These are phyloP conservation scores for Anneissia japonica DNA, from an alignment of 35 echinoderm and acorn worm species.

Conservation along the genomic window DNA sequence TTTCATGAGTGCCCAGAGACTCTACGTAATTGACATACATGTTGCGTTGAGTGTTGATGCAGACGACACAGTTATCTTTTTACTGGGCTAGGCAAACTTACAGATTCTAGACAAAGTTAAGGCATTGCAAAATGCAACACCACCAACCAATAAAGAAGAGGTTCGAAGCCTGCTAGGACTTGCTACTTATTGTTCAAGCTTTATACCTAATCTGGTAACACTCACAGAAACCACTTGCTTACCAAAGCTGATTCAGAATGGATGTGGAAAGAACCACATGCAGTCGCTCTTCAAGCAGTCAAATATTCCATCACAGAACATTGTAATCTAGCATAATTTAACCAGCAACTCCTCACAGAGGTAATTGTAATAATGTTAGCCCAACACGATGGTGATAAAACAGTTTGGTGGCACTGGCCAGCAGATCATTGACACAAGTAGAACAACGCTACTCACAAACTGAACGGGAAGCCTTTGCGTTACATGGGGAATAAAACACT, in stretches of 20 bases:
- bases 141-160: neutral
- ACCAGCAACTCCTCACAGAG: conserved; percentile 26
- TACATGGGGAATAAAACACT: conserved; percentile 21
- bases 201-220: too few species aligned
- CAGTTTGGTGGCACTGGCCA: too few species aligned
- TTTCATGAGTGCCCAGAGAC: neutral
- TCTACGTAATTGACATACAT: neutral
- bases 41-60: too few species aligned
- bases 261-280: too few species aligned
- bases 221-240: too few species aligned
- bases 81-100: conserved; percentile 42
- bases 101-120: conserved; percentile 10
- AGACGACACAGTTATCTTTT: conserved; percentile 5
- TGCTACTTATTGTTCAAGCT: neutral
- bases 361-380: conserved; percentile 34
- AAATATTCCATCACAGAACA: neutral
- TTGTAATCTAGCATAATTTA: conserved; percentile 57
- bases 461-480: conserved; percentile 49
- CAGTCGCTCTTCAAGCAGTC: neutral
- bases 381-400: too few species aligned
- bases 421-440: conserved; percentile 25
- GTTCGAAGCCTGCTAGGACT: neutral
- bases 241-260: too few species aligned
- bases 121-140: neutral
- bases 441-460: conserved; percentile 56